phyloP scores from a whole-genome alignment of 2,888 invertebrate species.

The Litoditis marina region DNA sequence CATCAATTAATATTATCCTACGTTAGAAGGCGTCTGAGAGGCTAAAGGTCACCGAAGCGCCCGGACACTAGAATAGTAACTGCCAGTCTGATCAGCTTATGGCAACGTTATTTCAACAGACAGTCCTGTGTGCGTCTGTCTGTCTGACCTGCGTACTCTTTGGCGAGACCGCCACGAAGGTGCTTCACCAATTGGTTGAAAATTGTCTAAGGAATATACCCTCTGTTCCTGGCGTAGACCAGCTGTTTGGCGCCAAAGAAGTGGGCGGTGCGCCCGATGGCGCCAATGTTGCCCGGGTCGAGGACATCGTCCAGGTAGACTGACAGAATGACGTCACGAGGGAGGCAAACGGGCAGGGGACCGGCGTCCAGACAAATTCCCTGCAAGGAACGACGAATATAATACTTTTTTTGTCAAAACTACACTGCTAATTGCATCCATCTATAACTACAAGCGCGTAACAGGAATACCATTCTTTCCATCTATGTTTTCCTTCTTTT shows the following conservation, averaged over 20 bases:
- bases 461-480: too few relatives aligned
- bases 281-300: conserved; percentile 43
- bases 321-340: neutral
- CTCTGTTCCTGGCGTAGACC: conserved; percentile 26
- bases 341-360: conserved; percentile 13
- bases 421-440: too few relatives aligned
- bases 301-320: conserved; percentile 35
- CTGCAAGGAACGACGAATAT: conserved; percentile 16
- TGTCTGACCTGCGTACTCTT: too few relatives aligned
- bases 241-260: conserved; percentile 38
- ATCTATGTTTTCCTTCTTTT: too few relatives aligned
- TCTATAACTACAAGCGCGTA: too few relatives aligned
- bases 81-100: too few relatives aligned
- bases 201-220: conserved; percentile 24
- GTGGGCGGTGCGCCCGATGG: conserved; percentile 35
- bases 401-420: neutral
- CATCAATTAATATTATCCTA: too few relatives aligned
- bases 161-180: conserved; percentile 48
- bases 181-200: too few relatives aligned
- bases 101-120: too few relatives aligned
- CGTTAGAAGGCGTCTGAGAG: too few relatives aligned
- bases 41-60: too few relatives aligned
- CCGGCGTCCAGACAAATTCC: conserved; percentile 35
- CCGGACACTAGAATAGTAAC: too few relatives aligned
- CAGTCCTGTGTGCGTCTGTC: neutral